phyloP scores from a whole-genome alignment of 1,140 invertebrate species.

The Orius insidiosus region DNA sequence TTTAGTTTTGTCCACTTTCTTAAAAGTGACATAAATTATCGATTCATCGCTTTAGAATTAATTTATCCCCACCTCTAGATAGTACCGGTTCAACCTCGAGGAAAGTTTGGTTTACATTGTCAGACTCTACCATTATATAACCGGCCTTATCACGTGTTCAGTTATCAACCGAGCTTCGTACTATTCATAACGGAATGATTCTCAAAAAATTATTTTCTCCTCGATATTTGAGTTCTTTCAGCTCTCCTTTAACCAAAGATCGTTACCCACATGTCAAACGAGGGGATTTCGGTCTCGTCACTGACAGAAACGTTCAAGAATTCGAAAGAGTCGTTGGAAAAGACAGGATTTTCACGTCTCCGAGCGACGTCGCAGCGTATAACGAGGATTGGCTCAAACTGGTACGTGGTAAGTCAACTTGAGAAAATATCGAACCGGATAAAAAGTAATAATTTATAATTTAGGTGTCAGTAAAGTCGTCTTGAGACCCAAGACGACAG shows the following conservation, averaged over 20 bases:
- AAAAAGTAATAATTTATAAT: not conserved
- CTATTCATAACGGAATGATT: too few species aligned
- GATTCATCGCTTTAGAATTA: too few species aligned
- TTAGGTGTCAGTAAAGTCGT: constrained; percentile 52
- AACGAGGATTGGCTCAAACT: constrained; percentile 45
- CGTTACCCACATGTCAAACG: constrained; percentile 21
- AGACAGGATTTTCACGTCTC: constrained; percentile 28
- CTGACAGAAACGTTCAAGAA: constrained; percentile 27
- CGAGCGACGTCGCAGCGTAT: constrained; percentile 30
- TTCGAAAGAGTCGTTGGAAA: constrained; percentile 30
- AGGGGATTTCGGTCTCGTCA: constrained; percentile 23
- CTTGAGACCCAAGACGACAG: constrained; percentile 62
- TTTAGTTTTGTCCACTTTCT: too few species aligned
- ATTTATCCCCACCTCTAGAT: too few species aligned
- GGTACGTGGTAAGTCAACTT: constrained; percentile 30
- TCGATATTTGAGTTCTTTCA: too few species aligned
- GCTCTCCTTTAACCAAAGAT: constrained; percentile 10
- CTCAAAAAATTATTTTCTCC: too few species aligned
- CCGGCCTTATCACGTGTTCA: too few species aligned
- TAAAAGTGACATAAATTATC: too few species aligned
- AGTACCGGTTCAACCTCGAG: too few species aligned
- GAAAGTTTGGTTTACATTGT: too few species aligned
- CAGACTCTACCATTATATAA: too few species aligned
- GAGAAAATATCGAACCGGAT: not conserved
- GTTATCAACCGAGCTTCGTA: too few species aligned